phyloP scores from a whole-genome alignment of 2,888 invertebrate species.

The Plusia festucae region DNA sequence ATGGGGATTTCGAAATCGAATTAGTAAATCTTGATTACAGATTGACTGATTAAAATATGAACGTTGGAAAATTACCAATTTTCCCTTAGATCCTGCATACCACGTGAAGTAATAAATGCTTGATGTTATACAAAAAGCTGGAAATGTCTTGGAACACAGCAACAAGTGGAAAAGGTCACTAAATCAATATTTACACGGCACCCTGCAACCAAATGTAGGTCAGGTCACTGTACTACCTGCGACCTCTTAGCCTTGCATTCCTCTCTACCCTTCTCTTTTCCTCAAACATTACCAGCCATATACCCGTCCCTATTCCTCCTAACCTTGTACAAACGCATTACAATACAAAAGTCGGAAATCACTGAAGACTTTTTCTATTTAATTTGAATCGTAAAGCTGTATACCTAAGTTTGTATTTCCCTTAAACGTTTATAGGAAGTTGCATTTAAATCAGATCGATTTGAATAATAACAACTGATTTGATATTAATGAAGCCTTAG shows the following conservation, averaged over 20 bases:
- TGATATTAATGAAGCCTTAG: constrained; percentile 76
- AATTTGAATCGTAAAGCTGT: constrained; percentile 71
- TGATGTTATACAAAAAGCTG: constrained; percentile 43
- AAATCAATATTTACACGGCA: constrained; percentile 86
- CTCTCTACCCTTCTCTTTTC: constrained; percentile 67
- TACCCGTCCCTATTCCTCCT: constrained; percentile 68
- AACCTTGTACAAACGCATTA: constrained; percentile 82
- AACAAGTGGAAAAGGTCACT: constrained; percentile 83
- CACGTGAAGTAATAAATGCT: not conserved
- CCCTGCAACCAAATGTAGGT: constrained; percentile 85
- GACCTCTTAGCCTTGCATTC: constrained; percentile 86
- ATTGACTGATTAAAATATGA: too few relatives aligned
- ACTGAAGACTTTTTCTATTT: constrained; percentile 70
- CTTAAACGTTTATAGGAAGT: constrained; percentile 55
- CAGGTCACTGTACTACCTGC: constrained; percentile 87
- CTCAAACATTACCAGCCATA: constrained; percentile 56
- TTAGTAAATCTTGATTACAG: too few relatives aligned
- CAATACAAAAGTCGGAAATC: constrained; percentile 84
- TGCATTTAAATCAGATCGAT: constrained; percentile 77
- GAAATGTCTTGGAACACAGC: constrained; percentile 67
- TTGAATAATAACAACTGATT: constrained; percentile 73
- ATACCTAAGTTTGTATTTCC: constrained; percentile 61
- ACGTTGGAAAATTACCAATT: too few relatives aligned
- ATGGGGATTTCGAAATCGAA: not conserved
- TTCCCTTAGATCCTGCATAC: not conserved